phyloP scores from a whole-genome alignment of 2,888 invertebrate genomes.

The Oxystoma pomonae region DNA sequence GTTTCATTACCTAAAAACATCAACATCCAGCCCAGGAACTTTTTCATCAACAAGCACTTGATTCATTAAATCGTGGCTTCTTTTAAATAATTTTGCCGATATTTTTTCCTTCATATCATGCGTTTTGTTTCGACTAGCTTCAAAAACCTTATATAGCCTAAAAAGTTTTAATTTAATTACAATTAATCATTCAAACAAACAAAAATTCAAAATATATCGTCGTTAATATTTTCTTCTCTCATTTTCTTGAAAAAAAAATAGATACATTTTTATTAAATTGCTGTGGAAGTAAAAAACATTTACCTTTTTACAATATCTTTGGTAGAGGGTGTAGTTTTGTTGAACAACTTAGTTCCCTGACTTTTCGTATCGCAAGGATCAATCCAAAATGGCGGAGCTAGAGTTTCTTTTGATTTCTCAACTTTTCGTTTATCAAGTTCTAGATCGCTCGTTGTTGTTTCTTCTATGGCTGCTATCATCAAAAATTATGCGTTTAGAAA shows the following conservation, averaged over 20 bases:
- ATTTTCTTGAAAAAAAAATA: too few species aligned
- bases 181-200: too few species aligned
- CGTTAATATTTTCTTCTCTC: too few species aligned
- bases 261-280: too few species aligned
- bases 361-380: background rate
- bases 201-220: too few species aligned
- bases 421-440: too few species aligned
- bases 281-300: too few species aligned
- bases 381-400: background rate
- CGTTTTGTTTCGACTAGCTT: background rate
- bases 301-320: background rate
- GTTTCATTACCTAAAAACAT: background rate
- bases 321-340: background rate
- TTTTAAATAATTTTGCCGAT: background rate
- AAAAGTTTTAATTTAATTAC: too few species aligned
- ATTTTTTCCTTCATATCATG: background rate
- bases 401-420: background rate
- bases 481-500: too few species aligned
- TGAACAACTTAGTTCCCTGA: background rate
- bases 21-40: background rate
- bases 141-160: background rate
- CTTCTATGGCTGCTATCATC: too few species aligned
- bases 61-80: background rate
- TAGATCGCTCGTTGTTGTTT: too few species aligned
- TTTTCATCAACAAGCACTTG: background rate